These are phyloP conservation scores for Magallana angulata DNA, from an alignment of 1,140 invertebrate genomes.

Conservation along the genomic window DNA sequence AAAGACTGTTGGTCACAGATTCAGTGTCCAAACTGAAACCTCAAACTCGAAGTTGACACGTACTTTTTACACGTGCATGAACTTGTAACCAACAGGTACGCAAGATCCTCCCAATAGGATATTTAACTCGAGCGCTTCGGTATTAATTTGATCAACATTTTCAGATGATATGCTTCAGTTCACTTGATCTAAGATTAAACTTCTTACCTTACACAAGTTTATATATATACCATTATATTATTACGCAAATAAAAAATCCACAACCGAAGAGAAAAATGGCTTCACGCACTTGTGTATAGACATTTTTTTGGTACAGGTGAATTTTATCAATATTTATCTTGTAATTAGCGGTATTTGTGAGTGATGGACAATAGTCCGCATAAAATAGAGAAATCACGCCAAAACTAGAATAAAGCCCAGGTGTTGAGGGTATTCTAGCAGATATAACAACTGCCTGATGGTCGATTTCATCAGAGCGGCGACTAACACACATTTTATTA, in stretches of 20 bases:
- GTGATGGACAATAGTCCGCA: background rate
- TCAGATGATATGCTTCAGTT: background rate
- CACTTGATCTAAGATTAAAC: background rate
- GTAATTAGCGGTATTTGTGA: slow-evolving; percentile 25
- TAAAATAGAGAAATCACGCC: too few relatives aligned
- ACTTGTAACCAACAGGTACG: slow-evolving; percentile 27
- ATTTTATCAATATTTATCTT: slow-evolving; percentile 11
- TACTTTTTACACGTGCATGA: slow-evolving; percentile 20
- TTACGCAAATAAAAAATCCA: too few relatives aligned
- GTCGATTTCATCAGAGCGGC: background rate
- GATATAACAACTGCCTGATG: background rate
- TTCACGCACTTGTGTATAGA: background rate
- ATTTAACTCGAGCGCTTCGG: background rate
- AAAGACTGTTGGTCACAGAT: background rate
- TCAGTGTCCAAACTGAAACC: background rate
- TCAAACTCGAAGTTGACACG: background rate
- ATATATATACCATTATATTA: too few relatives aligned
- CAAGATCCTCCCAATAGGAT: background rate
- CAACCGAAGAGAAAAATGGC: too few relatives aligned
- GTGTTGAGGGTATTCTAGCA: background rate
- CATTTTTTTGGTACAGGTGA: background rate
- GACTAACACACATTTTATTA: too few relatives aligned
- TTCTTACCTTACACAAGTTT: background rate
- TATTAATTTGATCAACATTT: background rate
- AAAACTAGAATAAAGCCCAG: too few relatives aligned